Percentiles rank a stretch among this genome's conserved stretches.
phyloP scores from a whole-genome alignment of 2,113 vertebrate genomes.

The Condylura cristata region DNA sequence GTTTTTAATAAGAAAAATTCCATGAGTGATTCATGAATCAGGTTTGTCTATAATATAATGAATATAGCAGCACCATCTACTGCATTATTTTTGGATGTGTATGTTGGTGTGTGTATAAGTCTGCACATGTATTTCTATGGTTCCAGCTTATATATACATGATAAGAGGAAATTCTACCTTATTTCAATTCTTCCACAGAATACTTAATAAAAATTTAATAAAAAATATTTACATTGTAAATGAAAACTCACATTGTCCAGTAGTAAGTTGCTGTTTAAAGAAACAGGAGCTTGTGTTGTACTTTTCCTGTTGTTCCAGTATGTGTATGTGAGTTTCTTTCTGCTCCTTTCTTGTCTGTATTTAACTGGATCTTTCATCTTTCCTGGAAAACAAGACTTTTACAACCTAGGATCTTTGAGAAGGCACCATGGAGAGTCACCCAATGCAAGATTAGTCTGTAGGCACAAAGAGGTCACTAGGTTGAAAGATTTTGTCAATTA shows the following conservation, averaged over 20 bases:
- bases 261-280: background rate
- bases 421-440: background rate
- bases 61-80: background rate
- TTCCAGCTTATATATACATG: background rate
- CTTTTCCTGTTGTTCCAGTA: background rate
- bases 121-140: background rate
- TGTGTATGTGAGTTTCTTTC: background rate
- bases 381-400: background rate
- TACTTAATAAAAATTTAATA: background rate
- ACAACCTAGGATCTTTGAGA: background rate
- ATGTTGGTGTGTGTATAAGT: background rate
- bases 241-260: background rate
- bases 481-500: background rate
- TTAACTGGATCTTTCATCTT: background rate
- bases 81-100: constrained; percentile 17
- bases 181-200: background rate
- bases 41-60: background rate
- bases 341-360: background rate
- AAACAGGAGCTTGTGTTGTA: background rate
- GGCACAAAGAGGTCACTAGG: background rate
- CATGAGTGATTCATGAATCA: background rate
- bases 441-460: background rate
- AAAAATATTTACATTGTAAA: background rate
- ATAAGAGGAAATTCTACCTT: background rate
- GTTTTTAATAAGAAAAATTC: constrained; percentile 22